These are phyloP conservation scores for Latrodectus geometricus DNA, from an alignment of 1,140 invertebrate species.

Conservation along the genomic window DNA sequence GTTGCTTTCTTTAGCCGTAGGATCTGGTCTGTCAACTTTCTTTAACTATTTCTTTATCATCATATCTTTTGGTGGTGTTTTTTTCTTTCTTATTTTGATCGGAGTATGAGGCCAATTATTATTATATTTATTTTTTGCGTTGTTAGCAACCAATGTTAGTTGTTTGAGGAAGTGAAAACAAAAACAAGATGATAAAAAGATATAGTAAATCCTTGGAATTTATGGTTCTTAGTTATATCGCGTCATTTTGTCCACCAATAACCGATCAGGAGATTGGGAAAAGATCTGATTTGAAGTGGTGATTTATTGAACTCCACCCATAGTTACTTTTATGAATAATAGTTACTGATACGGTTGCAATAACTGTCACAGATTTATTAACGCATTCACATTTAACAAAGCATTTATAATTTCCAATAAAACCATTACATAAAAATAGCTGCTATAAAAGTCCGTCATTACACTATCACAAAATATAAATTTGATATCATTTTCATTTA, in stretches of 20 bases:
- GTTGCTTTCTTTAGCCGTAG: not conserved
- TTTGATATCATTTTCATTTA: no score
- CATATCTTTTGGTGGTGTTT: not conserved
- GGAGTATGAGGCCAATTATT: conserved; percentile 43
- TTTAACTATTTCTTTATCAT: conserved; percentile 30
- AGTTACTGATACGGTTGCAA: no score
- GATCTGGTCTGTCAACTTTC: conserved; percentile 27
- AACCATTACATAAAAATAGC: no score
- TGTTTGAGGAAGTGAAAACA: not conserved
- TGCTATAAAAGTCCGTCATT: no score
- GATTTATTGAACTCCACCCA: not conserved
- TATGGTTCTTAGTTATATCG: conserved; percentile 33
- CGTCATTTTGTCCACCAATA: conserved; percentile 6
- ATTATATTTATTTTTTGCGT: not conserved
- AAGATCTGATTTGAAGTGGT: conserved; percentile 32
- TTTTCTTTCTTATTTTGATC: not conserved
- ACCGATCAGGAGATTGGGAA: conserved; percentile 9
- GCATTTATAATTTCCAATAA: no score
- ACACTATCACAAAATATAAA: no score
- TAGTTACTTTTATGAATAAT: no score
- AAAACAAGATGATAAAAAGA: conserved; percentile 2
- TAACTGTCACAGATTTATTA: no score
- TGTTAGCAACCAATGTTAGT: conserved; percentile 1
- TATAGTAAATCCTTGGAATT: conserved; percentile 10
- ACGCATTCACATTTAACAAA: no score